Evolutionary conservation across 2,888 invertebrate species (phyloP), one percentile per base, ranked within the genome.

Genomic region (Deilephila porcellus): DNA sequence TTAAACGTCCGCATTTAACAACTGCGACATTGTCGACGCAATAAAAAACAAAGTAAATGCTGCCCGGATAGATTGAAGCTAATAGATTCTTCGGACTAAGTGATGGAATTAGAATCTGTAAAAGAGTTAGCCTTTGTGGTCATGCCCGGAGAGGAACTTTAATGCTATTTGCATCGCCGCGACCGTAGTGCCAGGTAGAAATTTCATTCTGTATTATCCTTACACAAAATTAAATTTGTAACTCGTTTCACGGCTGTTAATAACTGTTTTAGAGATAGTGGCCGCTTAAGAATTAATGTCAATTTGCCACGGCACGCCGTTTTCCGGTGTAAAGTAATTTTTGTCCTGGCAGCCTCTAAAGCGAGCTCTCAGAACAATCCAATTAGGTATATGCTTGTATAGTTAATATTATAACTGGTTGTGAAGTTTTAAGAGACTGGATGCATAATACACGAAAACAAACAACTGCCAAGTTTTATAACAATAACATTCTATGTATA

Each of bases 31-130:
- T 80, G 78, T 80, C 80, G 77, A 74, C 75, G 82, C 79, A 81
- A 81, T 84, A 82, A 83, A 85, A 83, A 80, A 79, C 76, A 78
- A 79, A 79, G 79, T 83, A 80, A 83, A 79, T 79, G 81, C 72
- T 71, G 76, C 77, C 60, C 45, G 37, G 60, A 71, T 60, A 71
- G 60, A 71, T 71, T 60, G 71, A 4, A 60, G 60, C 60, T 60
- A 60, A 71, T 71, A 45, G 71, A 71, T 71, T 59, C 19, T 60
- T 37, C 45, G 8, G 25, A 20, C 45, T 52, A 52, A 74, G 76
- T 74, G 71, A 73, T 37, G 45, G 60, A 32, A 20, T 76, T 70
- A 63, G 73, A 67, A 67, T 67, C 25, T 45, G 67, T 52, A 25
- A 67, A 67, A 63, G 63, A 63, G 17, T 52, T 52, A 25, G 45